Conservation (phyloP, 2,797 vertebrate genomes). For the Anomalospiza imberbis region DNA sequence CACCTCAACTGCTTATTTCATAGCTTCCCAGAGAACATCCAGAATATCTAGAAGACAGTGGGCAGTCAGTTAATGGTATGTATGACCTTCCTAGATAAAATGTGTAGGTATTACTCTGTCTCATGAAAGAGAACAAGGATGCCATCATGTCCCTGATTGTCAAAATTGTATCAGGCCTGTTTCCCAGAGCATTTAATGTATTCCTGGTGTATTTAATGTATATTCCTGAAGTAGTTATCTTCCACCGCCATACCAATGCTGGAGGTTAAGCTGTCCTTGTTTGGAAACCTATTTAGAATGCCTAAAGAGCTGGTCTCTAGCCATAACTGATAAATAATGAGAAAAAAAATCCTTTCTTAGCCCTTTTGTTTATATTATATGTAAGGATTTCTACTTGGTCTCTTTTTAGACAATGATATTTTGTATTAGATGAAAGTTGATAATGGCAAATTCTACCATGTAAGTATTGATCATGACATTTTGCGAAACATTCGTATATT, state of each 20-base stretch:
- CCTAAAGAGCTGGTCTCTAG: background rate
- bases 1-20: background rate
- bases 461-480: background rate
- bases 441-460: background rate
- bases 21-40: background rate
- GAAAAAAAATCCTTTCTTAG: background rate
- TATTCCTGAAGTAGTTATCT: background rate
- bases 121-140: background rate
- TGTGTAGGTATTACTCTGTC: accelerated
- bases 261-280: background rate
- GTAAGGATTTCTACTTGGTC: background rate
- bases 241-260: background rate
- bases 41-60: background rate
- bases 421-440: background rate
- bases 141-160: background rate
- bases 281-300: background rate
- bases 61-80: background rate
- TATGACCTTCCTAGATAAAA: background rate
- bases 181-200: background rate
- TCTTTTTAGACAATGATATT: background rate
- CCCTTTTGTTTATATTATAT: background rate
- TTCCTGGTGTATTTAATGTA: background rate
- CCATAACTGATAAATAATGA: background rate
- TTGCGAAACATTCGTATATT: background rate
- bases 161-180: background rate